A percentile compares a stretch with the other conserved stretches of the same genome.
Conservation (phyloP, 2,797 vertebrate species). For the Schizopygopsis malacanthus region DNA sequence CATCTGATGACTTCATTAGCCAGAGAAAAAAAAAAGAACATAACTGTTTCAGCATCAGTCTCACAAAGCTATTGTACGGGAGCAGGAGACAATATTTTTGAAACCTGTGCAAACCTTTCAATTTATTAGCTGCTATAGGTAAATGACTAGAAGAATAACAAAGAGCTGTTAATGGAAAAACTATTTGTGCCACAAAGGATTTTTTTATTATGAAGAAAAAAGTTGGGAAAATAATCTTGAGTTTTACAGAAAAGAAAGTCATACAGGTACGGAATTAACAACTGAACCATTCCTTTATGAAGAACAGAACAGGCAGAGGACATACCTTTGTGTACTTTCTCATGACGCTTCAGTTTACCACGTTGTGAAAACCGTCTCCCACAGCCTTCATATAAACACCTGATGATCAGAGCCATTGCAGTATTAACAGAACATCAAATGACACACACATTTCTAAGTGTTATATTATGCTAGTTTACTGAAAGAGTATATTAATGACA, state of each 20-base stretch:
- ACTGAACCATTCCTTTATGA: not conserved
- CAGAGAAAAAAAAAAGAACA: too few species aligned
- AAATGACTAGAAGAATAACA: not conserved
- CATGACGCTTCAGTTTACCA: conserved; percentile 82
- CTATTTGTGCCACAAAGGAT: too few species aligned
- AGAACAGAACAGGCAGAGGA: not conserved
- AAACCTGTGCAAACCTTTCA: not conserved
- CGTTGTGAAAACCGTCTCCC: conserved; percentile 80
- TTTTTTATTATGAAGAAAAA: not conserved
- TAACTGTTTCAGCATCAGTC: not conserved
- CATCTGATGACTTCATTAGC: not conserved
- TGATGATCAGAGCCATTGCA: conserved; percentile 55
- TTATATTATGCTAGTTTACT: not conserved
- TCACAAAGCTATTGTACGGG: not conserved
- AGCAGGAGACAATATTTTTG: not conserved
- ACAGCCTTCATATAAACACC: conserved; percentile 86
- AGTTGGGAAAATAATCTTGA: not conserved
- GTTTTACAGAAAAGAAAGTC: not conserved
- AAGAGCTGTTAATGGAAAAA: not conserved
- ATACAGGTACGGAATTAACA: not conserved
- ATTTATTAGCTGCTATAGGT: not conserved
- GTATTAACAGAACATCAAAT: not conserved
- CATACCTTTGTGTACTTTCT: conserved; percentile 88
- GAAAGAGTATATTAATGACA: not conserved
- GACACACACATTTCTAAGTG: not conserved